A percentile compares a stretch with the other conserved stretches of the same genome.
These are phyloP conservation scores for Cyclina sinensis DNA, from an alignment of 1,140 invertebrate species.

Conservation along the genomic window DNA sequence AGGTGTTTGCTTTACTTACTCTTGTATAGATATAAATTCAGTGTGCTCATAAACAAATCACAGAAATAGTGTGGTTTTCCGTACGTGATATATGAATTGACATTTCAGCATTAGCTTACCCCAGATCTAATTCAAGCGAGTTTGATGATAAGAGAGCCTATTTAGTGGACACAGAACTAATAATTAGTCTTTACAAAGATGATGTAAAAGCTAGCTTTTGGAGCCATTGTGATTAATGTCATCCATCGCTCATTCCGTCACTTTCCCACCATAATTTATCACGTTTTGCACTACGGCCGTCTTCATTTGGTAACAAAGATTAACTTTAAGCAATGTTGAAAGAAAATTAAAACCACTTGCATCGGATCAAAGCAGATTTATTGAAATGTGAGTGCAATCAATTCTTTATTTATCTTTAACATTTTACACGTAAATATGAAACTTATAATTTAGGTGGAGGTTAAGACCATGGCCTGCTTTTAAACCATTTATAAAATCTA, in stretches of 20 bases:
- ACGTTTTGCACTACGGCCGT: background rate
- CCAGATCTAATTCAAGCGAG: background rate
- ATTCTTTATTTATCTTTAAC: background rate
- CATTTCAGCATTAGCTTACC: background rate
- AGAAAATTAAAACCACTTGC: slow-evolving; percentile 2
- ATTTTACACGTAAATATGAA: background rate
- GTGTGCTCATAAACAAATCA: background rate
- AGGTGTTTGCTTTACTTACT: too few relatives aligned
- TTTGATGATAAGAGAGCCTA: background rate
- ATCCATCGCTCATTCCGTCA: background rate
- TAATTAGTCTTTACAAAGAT: slow-evolving; percentile 16
- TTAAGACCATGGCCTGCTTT: too few relatives aligned
- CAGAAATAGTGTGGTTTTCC: slow-evolving; percentile 1
- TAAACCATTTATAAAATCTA: too few relatives aligned
- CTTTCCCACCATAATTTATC: slow-evolving; percentile 1
- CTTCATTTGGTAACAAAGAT: background rate
- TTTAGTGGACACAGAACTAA: background rate
- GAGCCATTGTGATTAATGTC: background rate
- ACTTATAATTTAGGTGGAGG: too few relatives aligned
- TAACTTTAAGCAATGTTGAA: background rate
- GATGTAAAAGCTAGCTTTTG: slow-evolving; percentile 1
- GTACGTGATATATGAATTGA: background rate
- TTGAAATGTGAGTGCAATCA: background rate
- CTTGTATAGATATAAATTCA: background rate
- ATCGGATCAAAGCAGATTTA: background rate